Evolutionary conservation across 2,113 vertebrate genomes (phyloP).

Genomic region (Empidonax alnorum): DNA sequence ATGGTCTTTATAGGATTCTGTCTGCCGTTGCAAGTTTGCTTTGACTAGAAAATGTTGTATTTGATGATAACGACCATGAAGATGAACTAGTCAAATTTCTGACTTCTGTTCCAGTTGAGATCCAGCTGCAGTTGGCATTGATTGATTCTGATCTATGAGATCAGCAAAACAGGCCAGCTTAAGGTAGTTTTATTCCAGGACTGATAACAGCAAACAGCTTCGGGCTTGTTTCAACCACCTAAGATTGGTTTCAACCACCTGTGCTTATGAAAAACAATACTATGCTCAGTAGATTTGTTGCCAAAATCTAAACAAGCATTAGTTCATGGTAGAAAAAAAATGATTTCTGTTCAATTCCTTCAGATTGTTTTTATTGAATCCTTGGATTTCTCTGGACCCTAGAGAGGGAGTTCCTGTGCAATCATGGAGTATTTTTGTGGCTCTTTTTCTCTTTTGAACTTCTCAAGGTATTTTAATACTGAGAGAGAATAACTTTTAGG

Average conservation of each 20-base stretch:
- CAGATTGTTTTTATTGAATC: background rate
- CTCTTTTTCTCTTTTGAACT: background rate
- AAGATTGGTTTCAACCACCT: background rate
- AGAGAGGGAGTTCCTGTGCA: background rate
- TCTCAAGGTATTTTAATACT: background rate
- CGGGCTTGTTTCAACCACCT: background rate
- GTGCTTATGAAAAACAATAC: background rate
- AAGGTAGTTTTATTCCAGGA: background rate
- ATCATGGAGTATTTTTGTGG: background rate
- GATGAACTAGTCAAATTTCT: background rate
- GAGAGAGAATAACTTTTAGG: background rate
- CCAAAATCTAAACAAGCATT: background rate
- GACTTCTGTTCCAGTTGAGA: background rate
- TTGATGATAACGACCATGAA: background rate
- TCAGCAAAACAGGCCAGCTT: background rate
- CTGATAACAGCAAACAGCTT: background rate
- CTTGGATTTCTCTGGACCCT: background rate
- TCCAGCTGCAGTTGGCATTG: background rate
- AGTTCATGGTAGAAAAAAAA: background rate
- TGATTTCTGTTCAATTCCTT: background rate
- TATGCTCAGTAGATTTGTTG: background rate
- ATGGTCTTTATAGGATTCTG: background rate
- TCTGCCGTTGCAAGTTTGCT: background rate
- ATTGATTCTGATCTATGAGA: background rate
- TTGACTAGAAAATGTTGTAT: background rate